Conservation (phyloP, 30 jellyfish, hydroid and myxozoan genomes). For the Cassiopea andromeda region DNA sequence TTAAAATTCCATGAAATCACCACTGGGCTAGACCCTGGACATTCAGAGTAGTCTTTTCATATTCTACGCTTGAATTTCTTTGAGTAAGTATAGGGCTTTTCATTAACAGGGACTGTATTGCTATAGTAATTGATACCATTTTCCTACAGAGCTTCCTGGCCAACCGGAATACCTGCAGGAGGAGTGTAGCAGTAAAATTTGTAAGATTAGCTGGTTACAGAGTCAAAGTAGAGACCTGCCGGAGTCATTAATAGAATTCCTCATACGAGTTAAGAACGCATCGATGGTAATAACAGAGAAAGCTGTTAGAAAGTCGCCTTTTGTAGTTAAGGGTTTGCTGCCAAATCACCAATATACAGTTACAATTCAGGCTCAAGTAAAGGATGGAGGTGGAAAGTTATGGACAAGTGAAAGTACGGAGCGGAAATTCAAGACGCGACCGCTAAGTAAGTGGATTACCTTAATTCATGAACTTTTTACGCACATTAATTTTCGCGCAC, state of each 20-base stretch:
- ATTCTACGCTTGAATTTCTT: too few species aligned
- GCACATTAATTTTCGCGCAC: too few species aligned
- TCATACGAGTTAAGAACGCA: not conserved
- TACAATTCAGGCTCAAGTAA: constrained; percentile 27
- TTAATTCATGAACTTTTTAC: too few species aligned
- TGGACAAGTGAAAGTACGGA: constrained; percentile 27
- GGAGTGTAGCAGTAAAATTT: not conserved
- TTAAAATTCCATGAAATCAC: too few species aligned
- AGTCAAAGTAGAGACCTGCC: constrained; percentile 19
- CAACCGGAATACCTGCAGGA: constrained; percentile 32
- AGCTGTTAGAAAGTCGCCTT: constrained; percentile 1
- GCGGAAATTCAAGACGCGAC: constrained; percentile 11
- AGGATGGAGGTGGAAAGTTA: not conserved
- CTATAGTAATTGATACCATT: not conserved
- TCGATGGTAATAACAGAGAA: not conserved
- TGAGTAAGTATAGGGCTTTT: too few species aligned
- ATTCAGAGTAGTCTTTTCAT: too few species aligned
- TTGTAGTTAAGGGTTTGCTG: not conserved
- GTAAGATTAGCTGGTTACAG: constrained; percentile 45
- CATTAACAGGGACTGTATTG: too few species aligned
- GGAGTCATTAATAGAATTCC: not conserved
- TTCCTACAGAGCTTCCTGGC: constrained; percentile 39
- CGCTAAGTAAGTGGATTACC: not conserved
- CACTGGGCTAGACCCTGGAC: too few species aligned
- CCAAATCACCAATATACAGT: constrained; percentile 38